Evolutionary conservation across 2,888 invertebrate genomes (phyloP).

Genomic region (Onchidella celtica): DNA sequence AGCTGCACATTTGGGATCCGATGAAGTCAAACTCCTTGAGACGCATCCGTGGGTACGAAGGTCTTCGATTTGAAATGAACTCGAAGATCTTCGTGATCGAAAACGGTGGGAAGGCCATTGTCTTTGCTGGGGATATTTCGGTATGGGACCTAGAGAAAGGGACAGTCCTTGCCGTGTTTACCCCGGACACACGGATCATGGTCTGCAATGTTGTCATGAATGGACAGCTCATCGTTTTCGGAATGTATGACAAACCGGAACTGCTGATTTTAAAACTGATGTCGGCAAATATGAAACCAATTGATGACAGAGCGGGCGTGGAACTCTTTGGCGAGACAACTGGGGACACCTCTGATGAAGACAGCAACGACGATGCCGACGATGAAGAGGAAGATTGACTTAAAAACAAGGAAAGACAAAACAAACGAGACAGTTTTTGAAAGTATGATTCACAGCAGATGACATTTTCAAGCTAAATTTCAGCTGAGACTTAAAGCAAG

Average conservation of each 20-base stretch:
- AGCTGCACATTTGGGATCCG: constrained; percentile 77
- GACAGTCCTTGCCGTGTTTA: constrained; percentile 72
- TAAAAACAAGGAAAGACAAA: constrained; percentile 4
- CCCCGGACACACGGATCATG: constrained; percentile 75
- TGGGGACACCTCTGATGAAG: constrained; percentile 68
- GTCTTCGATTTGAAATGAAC: constrained; percentile 61
- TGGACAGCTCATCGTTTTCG: constrained; percentile 72
- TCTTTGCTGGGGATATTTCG: constrained; percentile 77
- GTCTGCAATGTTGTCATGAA: constrained; percentile 69
- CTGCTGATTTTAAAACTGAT: constrained; percentile 67
- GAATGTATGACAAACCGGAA: constrained; percentile 73
- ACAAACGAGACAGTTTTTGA: neutral
- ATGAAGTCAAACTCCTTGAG: constrained; percentile 62
- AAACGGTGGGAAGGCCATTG: constrained; percentile 67
- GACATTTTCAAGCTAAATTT: too few species aligned
- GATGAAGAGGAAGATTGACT: constrained; percentile 24
- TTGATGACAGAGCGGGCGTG: constrained; percentile 60
- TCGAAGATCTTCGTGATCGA: constrained; percentile 74
- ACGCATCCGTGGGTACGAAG: constrained; percentile 69
- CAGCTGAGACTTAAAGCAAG: too few species aligned
- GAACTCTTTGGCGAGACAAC: constrained; percentile 70
- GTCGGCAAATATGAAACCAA: constrained; percentile 56
- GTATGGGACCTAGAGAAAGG: constrained; percentile 76
- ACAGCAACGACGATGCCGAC: constrained; percentile 66
- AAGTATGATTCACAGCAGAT: too few species aligned